Conservation (phyloP, 2,888 invertebrate species). For the Diaperis boleti region DNA sequence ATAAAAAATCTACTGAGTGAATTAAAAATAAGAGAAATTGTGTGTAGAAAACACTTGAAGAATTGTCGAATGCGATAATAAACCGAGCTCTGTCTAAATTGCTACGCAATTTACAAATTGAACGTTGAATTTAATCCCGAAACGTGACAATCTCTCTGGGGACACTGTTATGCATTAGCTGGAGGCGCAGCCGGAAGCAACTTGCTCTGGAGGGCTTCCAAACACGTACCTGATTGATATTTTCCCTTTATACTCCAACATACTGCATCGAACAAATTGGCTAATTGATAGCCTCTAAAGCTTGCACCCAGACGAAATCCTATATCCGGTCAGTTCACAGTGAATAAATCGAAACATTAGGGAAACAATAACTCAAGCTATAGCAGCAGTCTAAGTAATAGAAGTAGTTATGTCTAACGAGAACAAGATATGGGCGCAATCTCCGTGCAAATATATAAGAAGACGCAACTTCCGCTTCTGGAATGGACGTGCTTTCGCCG, state of each 20-base stretch:
- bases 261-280: constrained; percentile 15
- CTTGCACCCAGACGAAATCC: constrained; percentile 20
- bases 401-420: constrained; percentile 48
- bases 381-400: constrained; percentile 46
- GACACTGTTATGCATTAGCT: constrained; percentile 33
- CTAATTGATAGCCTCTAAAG: constrained; percentile 14
- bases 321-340: constrained; percentile 35
- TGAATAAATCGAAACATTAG: constrained; percentile 40
- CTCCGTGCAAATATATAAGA: constrained; percentile 60
- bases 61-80: constrained; percentile 20
- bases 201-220: constrained; percentile 15
- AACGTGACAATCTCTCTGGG: constrained; percentile 55
- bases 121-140: constrained; percentile 60
- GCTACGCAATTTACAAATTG: constrained; percentile 62
- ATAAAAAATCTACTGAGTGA: no score
- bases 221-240: constrained; percentile 38
- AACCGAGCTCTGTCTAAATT: constrained; percentile 56
- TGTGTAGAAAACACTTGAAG: no score
- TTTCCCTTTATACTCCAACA: constrained; percentile 15
- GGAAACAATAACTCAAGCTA: constrained; percentile 44
- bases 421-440: constrained; percentile 58
- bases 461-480: constrained; percentile 53
- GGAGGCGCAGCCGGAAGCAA: constrained; percentile 33
- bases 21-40: no score
- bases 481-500: constrained; percentile 56